Evolutionary conservation across 2,797 vertebrate species (phyloP).

Genomic region (Hydrolagus colliei): DNA sequence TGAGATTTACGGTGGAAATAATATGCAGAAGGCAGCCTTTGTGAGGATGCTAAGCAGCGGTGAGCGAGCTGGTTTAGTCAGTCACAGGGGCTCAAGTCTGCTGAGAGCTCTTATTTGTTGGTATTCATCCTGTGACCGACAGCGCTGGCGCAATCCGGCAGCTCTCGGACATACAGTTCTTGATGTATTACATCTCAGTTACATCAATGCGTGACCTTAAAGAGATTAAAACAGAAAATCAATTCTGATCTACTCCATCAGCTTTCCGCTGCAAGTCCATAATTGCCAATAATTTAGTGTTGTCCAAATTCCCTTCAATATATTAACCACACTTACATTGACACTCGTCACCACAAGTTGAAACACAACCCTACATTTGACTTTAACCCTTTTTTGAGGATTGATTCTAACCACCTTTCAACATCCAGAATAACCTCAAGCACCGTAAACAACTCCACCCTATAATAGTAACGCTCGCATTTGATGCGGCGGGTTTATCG

Average conservation of each 20-base stretch:
- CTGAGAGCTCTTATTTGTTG: neutral
- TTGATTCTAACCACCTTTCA: too few relatives aligned
- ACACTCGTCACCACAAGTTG: neutral
- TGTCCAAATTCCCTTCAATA: slow-evolving; percentile 20
- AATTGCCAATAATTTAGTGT: slow-evolving; percentile 29
- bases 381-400: too few relatives aligned
- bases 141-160: neutral
- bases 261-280: slow-evolving; percentile 4
- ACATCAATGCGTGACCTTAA: slow-evolving; percentile 21
- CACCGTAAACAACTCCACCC: too few relatives aligned
- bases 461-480: too few relatives aligned
- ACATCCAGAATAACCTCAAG: too few relatives aligned
- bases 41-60: too few relatives aligned
- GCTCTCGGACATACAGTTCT: neutral
- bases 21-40: too few relatives aligned
- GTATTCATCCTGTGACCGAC: neutral
- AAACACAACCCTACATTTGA: neutral
- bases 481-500: too few relatives aligned
- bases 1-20: too few relatives aligned
- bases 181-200: neutral
- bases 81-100: too few relatives aligned
- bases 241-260: neutral
- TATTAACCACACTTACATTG: neutral
- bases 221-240: slow-evolving; percentile 26
- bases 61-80: too few relatives aligned